Conservation (phyloP, 2,113 vertebrate genomes). For the Pelodiscus sinensis region DNA sequence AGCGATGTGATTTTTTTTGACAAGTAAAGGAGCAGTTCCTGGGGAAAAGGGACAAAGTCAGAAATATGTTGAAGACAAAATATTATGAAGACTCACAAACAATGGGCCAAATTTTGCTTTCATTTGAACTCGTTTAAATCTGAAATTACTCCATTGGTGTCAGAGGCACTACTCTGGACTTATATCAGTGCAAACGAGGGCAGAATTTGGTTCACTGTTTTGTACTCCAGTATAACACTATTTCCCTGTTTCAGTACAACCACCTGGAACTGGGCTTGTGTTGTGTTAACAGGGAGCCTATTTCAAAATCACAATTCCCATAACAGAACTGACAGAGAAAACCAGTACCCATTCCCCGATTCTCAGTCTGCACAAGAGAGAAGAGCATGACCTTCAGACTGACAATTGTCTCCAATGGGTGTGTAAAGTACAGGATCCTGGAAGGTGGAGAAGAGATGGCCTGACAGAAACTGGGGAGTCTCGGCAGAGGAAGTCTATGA, state of each 20-base stretch:
- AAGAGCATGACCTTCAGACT: not conserved
- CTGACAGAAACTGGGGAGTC: not conserved
- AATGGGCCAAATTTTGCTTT: not conserved
- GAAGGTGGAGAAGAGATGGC: not conserved
- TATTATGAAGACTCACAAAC: fast-evolving
- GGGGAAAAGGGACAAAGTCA: not conserved
- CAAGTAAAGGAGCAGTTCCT: not conserved
- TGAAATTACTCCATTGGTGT: not conserved
- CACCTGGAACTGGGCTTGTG: not conserved
- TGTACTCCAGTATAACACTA: not conserved
- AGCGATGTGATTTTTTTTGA: not conserved
- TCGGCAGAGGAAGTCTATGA: not conserved
- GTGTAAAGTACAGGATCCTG: not conserved
- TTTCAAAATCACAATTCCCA: not conserved
- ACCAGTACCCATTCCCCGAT: not conserved
- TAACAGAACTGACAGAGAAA: not conserved
- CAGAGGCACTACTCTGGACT: not conserved
- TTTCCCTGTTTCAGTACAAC: not conserved
- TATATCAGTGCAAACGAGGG: not conserved
- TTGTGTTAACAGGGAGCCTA: not conserved
- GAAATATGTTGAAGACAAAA: not conserved
- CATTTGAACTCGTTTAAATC: not conserved
- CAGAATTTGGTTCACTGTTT: not conserved
- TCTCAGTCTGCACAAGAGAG: not conserved
- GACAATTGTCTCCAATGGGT: not conserved